Conservation (phyloP, 2,113 vertebrate species). For the Ailuropoda melanoleuca region DNA sequence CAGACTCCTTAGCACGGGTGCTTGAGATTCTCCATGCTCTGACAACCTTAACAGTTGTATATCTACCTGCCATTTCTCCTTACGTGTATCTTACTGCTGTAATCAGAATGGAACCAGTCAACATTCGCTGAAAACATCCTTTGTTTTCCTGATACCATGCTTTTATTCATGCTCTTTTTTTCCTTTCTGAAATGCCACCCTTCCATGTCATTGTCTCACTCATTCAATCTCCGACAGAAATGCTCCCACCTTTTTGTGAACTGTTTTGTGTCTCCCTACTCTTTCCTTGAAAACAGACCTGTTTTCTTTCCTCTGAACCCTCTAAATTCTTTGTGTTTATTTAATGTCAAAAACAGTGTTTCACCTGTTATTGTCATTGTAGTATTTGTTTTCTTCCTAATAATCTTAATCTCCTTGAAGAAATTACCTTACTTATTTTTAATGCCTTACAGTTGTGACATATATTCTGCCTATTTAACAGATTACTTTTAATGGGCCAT, state of each 20-base stretch:
- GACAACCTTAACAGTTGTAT: background rate
- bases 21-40: background rate
- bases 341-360: background rate
- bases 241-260: constrained; percentile 1
- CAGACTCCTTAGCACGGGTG: background rate
- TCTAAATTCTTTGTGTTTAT: constrained; percentile 23
- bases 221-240: background rate
- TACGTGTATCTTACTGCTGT: background rate
- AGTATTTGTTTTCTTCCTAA: constrained; percentile 41
- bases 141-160: background rate
- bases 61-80: background rate
- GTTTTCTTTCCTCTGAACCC: background rate
- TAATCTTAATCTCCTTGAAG: background rate
- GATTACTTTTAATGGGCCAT: background rate
- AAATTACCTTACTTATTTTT: background rate
- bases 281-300: constrained; percentile 16
- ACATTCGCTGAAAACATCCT: background rate
- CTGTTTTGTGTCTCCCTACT: background rate
- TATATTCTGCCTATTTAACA: background rate
- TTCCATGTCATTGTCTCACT: background rate
- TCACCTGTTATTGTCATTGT: background rate
- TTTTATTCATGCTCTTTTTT: background rate
- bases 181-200: background rate
- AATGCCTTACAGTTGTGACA: background rate
- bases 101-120: background rate